Evolutionary conservation across 2,113 vertebrate species (phyloP), one percentile per base, ranked within the genome.

Genomic region (Dromaius novaehollandiae): DNA sequence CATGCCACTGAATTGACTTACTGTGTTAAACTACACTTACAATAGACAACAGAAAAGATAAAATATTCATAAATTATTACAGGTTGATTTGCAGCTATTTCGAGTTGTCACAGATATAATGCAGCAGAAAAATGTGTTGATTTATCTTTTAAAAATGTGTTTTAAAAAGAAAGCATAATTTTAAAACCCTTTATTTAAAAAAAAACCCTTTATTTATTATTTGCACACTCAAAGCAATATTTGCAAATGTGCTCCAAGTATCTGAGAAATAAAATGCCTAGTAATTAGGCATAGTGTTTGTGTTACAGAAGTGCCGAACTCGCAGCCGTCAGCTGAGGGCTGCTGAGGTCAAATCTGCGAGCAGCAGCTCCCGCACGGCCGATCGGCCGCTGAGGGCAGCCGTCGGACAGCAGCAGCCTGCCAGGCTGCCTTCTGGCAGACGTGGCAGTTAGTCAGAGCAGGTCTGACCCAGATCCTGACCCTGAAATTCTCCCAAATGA

Each of bases 41-140:
- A 91, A 9, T 69, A 88, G 93, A 71, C 32, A 92, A 68, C n/a
- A 87, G 61, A 74, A 75, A 93, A 89, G 65, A 84, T 5, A 79
- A 26, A 91, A 89, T 48, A 75, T 68, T 84, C 9, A 4, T 82
- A 12, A 89, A 85, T 93, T 92, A 89, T 38, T 61, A 68, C 65
- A 91, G 51, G 61, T n/a, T 92, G 81, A 87, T 79, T 89, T 95
- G 38, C 78, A 91, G 34, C 53, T 74, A 30, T 96, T 95, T 94
- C 82, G 81, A 56, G 65, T 87, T 95, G 51, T 87, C 48, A 30
- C 17, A 3, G 11, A 44, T 73, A 76, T 60, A 92, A 69, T 85
- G 87, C 66, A 80, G 77, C 77, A 94, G 86, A 87, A 95, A 93
- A 89, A 80, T 6, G 82, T 40, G 25, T 53, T 85, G 51, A 87